Base-by-base conservation (phyloP, 2,888 invertebrate genomes). In the Orthosia gracilis region DNA sequence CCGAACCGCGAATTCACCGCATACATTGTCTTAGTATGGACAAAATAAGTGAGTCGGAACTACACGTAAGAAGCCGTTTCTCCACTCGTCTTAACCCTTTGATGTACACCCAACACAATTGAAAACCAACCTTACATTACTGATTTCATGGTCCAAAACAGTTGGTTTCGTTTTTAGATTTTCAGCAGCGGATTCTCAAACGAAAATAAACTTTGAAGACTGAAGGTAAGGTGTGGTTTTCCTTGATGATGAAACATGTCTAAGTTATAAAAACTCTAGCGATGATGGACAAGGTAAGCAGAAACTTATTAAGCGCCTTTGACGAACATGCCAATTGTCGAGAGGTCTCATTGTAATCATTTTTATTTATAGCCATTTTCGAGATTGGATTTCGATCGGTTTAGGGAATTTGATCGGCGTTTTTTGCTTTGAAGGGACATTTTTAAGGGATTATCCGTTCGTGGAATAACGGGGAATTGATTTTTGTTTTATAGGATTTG, bases 21-120 rank as follows among this genome's bases (percentile, higher is more conserved):
- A 94, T 95, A 93, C 92, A 92, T 94, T 94, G 94, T 93, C 95
- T 94, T 93, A 91, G 93, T 95, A 94, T 92, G 94, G 94, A 94
- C 93, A 94, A 94, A 94, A 94, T 95, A 94, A 94, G 94, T 94
- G 94, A 94, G 91, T 93, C 89, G 90, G 91, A 92, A 93, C 93
- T 92, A 92, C 90, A 89, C 78, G 91, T 91, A 95, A 94, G 94
- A 94, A 94, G 90, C 86, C 77, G 93, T 89, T 87, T 83, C 85
- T 90, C 90, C 88, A 90, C 91, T 92, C 83, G 90, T 89, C 89
- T 87, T 79, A 85, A 76, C 74, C 88, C 92, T 93, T 92, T 92
- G 92, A 93, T 90, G 87, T 91, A 70, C 55, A 61, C 69, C 77
- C 66, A 63, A 62, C 26, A 40, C 83, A 87, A 40, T 3, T 64